phyloP scores from a whole-genome alignment of 1,140 invertebrate genomes.

The Cotesia typhae region DNA sequence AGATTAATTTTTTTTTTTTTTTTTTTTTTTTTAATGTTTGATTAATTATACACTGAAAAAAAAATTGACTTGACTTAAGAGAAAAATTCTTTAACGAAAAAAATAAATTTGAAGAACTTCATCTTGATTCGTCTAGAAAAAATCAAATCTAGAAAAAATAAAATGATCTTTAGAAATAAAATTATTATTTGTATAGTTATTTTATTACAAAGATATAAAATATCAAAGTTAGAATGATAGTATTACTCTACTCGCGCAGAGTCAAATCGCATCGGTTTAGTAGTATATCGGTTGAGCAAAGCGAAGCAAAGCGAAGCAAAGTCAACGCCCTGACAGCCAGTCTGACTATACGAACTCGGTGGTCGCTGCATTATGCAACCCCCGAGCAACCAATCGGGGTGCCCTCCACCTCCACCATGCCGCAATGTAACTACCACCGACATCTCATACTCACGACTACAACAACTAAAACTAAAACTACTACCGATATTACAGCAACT shows the following conservation, averaged over 20 bases:
- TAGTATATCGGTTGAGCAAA: conserved; percentile 44
- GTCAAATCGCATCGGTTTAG: conserved; percentile 42
- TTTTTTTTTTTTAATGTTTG: too few species aligned
- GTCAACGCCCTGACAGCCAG: conserved; percentile 60
- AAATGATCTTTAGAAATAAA: too few species aligned
- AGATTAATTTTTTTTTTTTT: too few species aligned
- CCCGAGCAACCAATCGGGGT: conserved; percentile 51
- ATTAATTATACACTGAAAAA: too few species aligned
- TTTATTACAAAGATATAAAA: neutral
- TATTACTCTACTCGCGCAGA: conserved; percentile 12
- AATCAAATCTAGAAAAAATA: too few species aligned
- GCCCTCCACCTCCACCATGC: conserved; percentile 41
- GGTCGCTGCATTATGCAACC: conserved; percentile 61
- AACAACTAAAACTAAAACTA: neutral
- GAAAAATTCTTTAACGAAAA: too few species aligned
- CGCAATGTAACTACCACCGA: conserved; percentile 32
- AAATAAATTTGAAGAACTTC: too few species aligned
- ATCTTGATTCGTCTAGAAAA: too few species aligned
- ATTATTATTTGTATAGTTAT: too few species aligned
- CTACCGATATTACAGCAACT: too few species aligned
- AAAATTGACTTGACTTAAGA: too few species aligned
- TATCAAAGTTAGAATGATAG: neutral
- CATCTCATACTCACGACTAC: conserved; percentile 32
- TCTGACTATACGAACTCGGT: conserved; percentile 41
- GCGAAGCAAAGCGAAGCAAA: conserved; percentile 61